Conservation (phyloP, 2,113 vertebrate species). For the Garra rufa region DNA sequence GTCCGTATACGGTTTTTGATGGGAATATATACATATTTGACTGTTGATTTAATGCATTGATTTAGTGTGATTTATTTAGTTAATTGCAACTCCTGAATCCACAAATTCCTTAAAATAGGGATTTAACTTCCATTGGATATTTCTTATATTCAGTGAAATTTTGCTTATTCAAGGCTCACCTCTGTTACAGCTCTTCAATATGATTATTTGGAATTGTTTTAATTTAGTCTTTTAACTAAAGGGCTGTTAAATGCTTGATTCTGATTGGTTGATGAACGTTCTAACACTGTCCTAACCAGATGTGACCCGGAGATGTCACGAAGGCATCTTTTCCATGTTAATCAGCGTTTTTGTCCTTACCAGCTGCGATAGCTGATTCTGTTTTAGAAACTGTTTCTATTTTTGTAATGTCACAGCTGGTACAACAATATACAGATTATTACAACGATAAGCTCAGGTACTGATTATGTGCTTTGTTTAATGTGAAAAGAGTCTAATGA, state of each 20-base stretch:
- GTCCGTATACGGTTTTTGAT: background rate
- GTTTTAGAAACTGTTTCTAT: background rate
- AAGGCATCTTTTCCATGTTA: no score
- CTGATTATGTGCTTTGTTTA: background rate
- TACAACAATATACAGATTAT: background rate
- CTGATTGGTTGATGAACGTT: background rate
- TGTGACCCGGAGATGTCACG: background rate
- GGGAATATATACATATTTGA: background rate
- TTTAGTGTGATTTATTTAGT: constrained; percentile 1
- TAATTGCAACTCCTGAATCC: background rate
- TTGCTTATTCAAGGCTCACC: no score
- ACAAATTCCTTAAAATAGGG: background rate
- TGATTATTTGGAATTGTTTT: background rate
- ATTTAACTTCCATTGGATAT: background rate
- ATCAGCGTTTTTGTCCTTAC: background rate
- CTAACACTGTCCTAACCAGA: background rate
- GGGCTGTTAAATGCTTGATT: background rate
- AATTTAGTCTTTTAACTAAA: background rate
- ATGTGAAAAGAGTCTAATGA: background rate
- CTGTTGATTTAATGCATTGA: background rate
- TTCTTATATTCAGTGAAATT: no score
- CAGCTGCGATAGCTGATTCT: background rate
- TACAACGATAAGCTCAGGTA: background rate
- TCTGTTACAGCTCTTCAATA: no score
- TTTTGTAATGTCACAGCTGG: background rate